These are phyloP conservation scores for Pseudochaenichthys georgianus DNA, from an alignment of 2,797 vertebrate species.

Conservation along the genomic window DNA sequence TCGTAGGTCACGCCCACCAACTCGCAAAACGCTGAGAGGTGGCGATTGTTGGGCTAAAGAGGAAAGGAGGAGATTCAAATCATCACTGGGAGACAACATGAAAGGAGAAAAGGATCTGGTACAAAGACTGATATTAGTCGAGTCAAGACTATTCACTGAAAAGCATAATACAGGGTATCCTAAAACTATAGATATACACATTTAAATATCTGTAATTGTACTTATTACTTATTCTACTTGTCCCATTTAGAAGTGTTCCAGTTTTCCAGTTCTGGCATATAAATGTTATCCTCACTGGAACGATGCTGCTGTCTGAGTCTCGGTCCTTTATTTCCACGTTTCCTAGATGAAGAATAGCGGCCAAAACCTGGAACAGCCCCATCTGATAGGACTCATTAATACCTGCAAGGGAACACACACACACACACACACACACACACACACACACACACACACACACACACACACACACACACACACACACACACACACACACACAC, in stretches of 20 bases:
- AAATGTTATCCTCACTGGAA: constrained; percentile 86
- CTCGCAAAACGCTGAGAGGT: constrained; percentile 93
- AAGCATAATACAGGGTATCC: background rate
- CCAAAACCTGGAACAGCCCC: constrained; percentile 95
- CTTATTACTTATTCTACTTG: background rate
- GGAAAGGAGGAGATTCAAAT: background rate
- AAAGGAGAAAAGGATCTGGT: too few relatives aligned
- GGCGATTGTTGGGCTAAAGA: constrained; percentile 90
- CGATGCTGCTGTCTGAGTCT: constrained; percentile 94
- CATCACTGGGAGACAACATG: background rate
- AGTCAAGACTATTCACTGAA: too few relatives aligned
- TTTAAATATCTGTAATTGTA: background rate
- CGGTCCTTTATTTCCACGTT: constrained; percentile 93
- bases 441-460: background rate
- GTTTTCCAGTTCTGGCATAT: background rate
- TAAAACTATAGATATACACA: background rate
- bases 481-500: too few relatives aligned
- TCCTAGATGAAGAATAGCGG: constrained; percentile 96
- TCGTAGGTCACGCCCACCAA: constrained; percentile 95
- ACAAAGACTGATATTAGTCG: too few relatives aligned
- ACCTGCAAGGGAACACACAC: constrained; percentile 80
- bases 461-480: background rate
- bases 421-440: constrained; percentile 6
- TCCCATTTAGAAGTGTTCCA: background rate
- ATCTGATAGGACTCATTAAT: constrained; percentile 96